phyloP scores from a whole-genome alignment of 1,140 invertebrate species.

The Neelides sp. region DNA sequence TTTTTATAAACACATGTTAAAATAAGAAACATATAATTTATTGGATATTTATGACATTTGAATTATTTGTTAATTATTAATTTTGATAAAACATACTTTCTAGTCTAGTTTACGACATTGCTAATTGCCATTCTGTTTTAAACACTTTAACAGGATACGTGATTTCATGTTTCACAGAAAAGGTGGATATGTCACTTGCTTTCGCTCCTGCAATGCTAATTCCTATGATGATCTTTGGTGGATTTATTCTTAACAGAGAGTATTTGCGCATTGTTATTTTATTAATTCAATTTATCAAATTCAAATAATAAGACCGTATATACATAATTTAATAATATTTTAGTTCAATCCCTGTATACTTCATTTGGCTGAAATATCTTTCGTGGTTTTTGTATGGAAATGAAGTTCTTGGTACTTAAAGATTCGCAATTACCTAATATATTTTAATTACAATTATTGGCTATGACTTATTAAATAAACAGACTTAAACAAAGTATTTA shows the following conservation, averaged over 20 bases:
- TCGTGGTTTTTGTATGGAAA: constrained; percentile 44
- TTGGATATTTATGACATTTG: not conserved
- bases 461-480: too few relatives aligned
- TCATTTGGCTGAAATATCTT: constrained; percentile 41
- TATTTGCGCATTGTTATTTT: constrained; percentile 25
- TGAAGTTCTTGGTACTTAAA: constrained; percentile 35
- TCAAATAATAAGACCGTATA: not conserved
- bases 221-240: constrained; percentile 43
- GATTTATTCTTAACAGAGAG: constrained; percentile 42
- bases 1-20: not conserved
- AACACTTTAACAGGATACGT: constrained; percentile 35
- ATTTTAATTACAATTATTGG: too few relatives aligned
- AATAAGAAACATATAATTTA: not conserved
- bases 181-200: constrained; percentile 36
- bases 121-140: not conserved
- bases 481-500: too few relatives aligned
- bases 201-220: constrained; percentile 41
- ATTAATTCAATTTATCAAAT: not conserved
- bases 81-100: not conserved
- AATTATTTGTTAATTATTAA: not conserved
- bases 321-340: constrained; percentile 4
- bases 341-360: constrained; percentile 38
- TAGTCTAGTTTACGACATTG: not conserved
- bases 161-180: constrained; percentile 35
- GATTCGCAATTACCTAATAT: not conserved